Base-by-base conservation (phyloP, 2,113 vertebrate genomes). In the Cebus imitator region DNA sequence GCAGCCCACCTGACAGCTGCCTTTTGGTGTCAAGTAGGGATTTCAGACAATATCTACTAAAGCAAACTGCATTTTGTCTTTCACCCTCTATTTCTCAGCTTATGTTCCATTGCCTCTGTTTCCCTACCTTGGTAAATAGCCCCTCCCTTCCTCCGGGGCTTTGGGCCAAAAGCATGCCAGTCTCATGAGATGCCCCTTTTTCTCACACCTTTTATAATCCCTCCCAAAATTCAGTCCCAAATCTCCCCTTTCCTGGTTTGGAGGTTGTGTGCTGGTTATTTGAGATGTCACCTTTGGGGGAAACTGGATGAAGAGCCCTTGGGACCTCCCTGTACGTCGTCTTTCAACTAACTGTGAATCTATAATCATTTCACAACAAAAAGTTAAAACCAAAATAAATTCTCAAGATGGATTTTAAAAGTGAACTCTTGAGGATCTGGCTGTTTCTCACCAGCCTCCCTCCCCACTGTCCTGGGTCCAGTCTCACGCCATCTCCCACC, bases 281-380 rank as follows among this genome's bases (percentile, higher is more conserved):
- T 0, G 23, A 35, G 30, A 20, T 1, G 1, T n/a, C 20, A 17
- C 45, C 30, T 0, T 0, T 20, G 25, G 37, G 5, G 45, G 27
- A 32, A 5, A 37, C 61, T 4, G 43, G 37, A 12, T 14, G 8
- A 18, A 40, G 16, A 35, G 40, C 2, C 13, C 14, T 0, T 0
- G 40, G 57, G 10, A 6, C 18, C 25, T 78, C 45, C 40, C 43
- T 17, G 40, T 5, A 25, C 3, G 1, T 30, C 7, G 4, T 20
- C 40, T 40, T 25, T 52, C 35, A 64, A 18, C 8, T 20, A 40
- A 12, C 37, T 23, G 6, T 66, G 23, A 55, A 3, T 70, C 17
- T 48, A 2, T n/a, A 45, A 25, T 70, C 50, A 32, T 70, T 86
- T 81, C 40, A 17, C 37, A 90, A 89, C 8, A 37, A 40, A 91